A percentile compares a stretch with the other conserved stretches of the same genome.
These are phyloP conservation scores for Agrypnus murinus DNA, from an alignment of 2,888 invertebrate species.

Conservation along the genomic window DNA sequence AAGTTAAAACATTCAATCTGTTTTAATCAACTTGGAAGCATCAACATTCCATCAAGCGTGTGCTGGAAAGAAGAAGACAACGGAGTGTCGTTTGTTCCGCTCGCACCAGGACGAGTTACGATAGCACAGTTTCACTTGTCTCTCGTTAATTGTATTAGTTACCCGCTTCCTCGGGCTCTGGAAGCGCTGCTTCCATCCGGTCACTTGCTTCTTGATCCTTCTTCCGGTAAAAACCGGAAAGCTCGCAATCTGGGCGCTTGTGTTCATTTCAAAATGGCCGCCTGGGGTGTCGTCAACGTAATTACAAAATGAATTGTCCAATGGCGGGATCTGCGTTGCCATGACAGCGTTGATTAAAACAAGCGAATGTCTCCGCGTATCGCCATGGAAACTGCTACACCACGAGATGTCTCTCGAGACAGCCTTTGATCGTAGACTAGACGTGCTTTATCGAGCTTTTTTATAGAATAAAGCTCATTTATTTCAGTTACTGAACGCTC, in stretches of 20 bases:
- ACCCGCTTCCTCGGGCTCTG: conserved; percentile 68
- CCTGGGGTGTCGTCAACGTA: conserved; percentile 74
- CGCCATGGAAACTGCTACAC: conserved; percentile 69
- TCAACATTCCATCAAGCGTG: conserved; percentile 68
- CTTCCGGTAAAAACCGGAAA: conserved; percentile 59
- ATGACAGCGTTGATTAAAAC: conserved; percentile 73
- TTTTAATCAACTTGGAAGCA: conserved; percentile 71
- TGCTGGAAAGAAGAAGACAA: conserved; percentile 54
- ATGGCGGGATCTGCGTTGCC: conserved; percentile 73
- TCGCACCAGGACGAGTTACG: conserved; percentile 69
- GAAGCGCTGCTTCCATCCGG: conserved; percentile 56
- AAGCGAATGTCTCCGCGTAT: conserved; percentile 71
- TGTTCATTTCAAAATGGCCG: conserved; percentile 72
- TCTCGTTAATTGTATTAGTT: conserved; percentile 73
- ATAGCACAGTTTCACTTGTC: conserved; percentile 73
- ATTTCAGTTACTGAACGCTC: conserved; percentile 66
- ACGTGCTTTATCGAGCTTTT: conserved; percentile 64
- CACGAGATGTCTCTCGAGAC: conserved; percentile 67
- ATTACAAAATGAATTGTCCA: conserved; percentile 74
- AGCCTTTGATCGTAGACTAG: conserved; percentile 54
- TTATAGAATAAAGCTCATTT: conserved; percentile 65
- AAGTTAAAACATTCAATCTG: conserved; percentile 72
- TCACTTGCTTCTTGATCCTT: conserved; percentile 54
- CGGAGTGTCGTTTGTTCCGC: conserved; percentile 54
- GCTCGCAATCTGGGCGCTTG: conserved; percentile 66